Evolutionary conservation across 2,888 invertebrate species (phyloP), one percentile per base, ranked within the genome.

Genomic region (Scelioninae gen. 1): DNA sequence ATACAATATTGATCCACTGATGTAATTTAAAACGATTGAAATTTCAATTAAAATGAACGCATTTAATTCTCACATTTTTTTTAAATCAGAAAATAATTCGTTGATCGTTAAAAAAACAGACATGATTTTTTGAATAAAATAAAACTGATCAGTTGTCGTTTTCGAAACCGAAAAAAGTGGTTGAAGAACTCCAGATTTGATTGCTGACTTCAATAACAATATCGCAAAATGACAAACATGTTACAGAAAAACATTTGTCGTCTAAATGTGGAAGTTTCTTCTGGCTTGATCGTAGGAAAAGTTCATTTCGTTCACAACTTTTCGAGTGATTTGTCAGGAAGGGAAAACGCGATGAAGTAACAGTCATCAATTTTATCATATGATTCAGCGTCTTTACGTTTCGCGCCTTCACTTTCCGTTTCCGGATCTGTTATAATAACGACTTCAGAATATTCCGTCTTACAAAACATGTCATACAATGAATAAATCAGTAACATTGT

Each of bases 281-380:
- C 23, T 32, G 40, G 51, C 31, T 34, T 31, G 47, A 11, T 47
- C 9, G 66, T 11, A 72, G 45, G 74, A 68, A 71, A 69, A 77
- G 58, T 77, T 65, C 43, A 34, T 47, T 69, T 53, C 31, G 10
- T 32, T 56, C 34, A 38, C 56, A 11, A 79, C 58, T 72, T 65
- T 72, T 66, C 60, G 69, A 65, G 62, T 71, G 40, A 76, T 71
- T 71, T 65, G 81, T 76, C 75, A 63, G 51, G 60, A 74, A 53
- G 62, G 16, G 38, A 74, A 62, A 72, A 62, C 66, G 15, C 53
- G 74, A 43, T 75, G 34, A 65, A 81, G 69, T 75, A 71, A 53
- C 38, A 81, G 55, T 81, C 65, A 65, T 75, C 71, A 81, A 81
- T 81, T 81, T 71, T 56, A 45, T 71, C 68, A 56, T 74, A 34